phyloP scores from a whole-genome alignment of 2,888 invertebrate species.

The Cyaniris semiargus region DNA sequence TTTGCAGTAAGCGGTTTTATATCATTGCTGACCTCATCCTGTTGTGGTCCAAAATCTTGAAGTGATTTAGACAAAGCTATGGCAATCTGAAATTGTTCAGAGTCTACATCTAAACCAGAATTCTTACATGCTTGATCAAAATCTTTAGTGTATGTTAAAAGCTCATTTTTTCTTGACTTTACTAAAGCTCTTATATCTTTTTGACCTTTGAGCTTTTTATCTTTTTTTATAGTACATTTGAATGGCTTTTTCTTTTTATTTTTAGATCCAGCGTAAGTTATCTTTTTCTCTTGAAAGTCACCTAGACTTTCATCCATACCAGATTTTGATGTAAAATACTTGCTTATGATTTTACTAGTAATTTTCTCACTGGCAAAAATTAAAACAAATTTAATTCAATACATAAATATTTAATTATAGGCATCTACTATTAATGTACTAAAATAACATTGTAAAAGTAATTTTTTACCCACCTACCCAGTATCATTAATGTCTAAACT shows the following conservation, averaged over 20 bases:
- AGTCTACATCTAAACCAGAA: conserved; percentile 78
- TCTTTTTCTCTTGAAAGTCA: conserved; percentile 65
- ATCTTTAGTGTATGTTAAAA: conserved; percentile 62
- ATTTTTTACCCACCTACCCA: conserved; percentile 52
- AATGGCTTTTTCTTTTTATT: conserved; percentile 42
- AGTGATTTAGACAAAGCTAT: conserved; percentile 84
- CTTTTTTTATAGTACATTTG: conserved; percentile 44
- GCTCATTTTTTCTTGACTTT: conserved; percentile 58
- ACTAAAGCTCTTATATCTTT: conserved; percentile 66
- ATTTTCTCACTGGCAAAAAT: conserved; percentile 52
- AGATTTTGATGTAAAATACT: conserved; percentile 58
- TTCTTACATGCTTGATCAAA: conserved; percentile 68
- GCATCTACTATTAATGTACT: conserved; percentile 32
- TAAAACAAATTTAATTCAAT: conserved; percentile 53
- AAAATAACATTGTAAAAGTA: conserved; percentile 19
- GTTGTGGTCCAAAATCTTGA: conserved; percentile 42
- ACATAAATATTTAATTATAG: conserved; percentile 43
- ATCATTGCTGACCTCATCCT: conserved; percentile 39
- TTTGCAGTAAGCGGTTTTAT: conserved; percentile 48
- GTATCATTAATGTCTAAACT: conserved; percentile 47
- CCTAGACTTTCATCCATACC: conserved; percentile 69
- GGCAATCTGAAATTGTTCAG: conserved; percentile 84
- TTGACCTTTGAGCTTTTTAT: conserved; percentile 58
- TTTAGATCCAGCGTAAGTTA: conserved; percentile 54
- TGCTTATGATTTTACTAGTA: conserved; percentile 55